Evolutionary conservation across 2,888 invertebrate species (phyloP).

Genomic region (Tenthredo scrophulariae): DNA sequence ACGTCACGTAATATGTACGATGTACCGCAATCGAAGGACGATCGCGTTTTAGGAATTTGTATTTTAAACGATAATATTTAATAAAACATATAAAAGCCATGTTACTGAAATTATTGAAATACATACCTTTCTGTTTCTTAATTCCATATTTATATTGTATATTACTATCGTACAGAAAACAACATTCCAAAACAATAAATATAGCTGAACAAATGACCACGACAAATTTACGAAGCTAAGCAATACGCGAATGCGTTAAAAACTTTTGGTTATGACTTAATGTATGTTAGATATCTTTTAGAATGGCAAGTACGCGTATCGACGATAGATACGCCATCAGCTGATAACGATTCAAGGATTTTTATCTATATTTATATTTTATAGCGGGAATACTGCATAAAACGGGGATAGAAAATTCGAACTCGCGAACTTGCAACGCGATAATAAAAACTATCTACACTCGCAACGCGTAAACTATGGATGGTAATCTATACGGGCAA

Average conservation of each 20-base stretch:
- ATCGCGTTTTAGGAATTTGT: background rate
- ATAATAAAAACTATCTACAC: background rate
- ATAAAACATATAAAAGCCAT: background rate
- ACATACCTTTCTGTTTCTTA: slow-evolving; percentile 66
- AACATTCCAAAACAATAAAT: background rate
- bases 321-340: background rate
- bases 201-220: background rate
- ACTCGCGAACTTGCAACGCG: background rate
- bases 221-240: background rate
- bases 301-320: background rate
- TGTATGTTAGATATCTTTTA: background rate
- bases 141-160: slow-evolving; percentile 60
- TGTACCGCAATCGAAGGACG: background rate
- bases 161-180: background rate
- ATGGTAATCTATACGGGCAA: background rate
- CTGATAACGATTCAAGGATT: slow-evolving; percentile 65
- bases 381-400: background rate
- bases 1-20: slow-evolving; percentile 33
- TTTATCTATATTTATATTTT: slow-evolving; percentile 1
- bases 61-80: background rate
- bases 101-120: background rate
- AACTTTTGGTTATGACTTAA: background rate
- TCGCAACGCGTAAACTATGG: background rate
- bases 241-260: background rate
- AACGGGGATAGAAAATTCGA: background rate